These are phyloP conservation scores for Oncorhynchus tshawytscha DNA, from an alignment of 2,113 vertebrate species.

Conservation along the genomic window DNA sequence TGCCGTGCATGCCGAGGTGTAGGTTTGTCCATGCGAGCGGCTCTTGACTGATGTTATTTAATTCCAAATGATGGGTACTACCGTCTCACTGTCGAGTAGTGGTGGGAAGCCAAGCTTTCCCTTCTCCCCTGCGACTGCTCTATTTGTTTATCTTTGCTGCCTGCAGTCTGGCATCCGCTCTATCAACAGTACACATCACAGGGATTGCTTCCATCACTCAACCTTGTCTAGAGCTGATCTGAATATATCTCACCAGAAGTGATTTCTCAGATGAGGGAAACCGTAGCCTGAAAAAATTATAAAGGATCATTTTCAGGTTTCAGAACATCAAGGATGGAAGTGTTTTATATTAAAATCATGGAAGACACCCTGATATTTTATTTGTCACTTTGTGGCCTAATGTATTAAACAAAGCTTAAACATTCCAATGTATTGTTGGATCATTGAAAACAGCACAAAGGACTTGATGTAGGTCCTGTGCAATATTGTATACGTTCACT, in stretches of 20 bases:
- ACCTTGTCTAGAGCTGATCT: conserved; percentile 36
- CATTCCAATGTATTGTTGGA: background rate
- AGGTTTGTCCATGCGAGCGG: background rate
- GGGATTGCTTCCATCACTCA: conserved; percentile 46
- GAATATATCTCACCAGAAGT: conserved; percentile 31
- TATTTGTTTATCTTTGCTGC: conserved; percentile 43
- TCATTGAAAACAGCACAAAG: background rate
- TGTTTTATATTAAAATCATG: background rate
- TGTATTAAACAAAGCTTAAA: background rate
- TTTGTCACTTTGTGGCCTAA: background rate
- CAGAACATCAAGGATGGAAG: background rate
- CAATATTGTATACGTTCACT: background rate
- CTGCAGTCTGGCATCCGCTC: conserved; percentile 19
- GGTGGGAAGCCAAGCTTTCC: conserved; percentile 7
- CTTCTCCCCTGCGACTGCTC: conserved; percentile 1
- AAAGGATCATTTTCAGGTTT: too few species aligned
- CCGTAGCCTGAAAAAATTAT: background rate
- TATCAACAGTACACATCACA: conserved; percentile 44
- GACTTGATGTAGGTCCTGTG: background rate
- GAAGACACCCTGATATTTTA: background rate
- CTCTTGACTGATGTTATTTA: background rate
- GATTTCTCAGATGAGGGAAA: conserved; percentile 6
- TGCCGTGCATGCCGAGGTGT: background rate
- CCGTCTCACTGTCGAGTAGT: background rate
- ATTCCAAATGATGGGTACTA: background rate